Conservation (phyloP, 2,888 invertebrate species). For the Trichopria drosophilae region DNA sequence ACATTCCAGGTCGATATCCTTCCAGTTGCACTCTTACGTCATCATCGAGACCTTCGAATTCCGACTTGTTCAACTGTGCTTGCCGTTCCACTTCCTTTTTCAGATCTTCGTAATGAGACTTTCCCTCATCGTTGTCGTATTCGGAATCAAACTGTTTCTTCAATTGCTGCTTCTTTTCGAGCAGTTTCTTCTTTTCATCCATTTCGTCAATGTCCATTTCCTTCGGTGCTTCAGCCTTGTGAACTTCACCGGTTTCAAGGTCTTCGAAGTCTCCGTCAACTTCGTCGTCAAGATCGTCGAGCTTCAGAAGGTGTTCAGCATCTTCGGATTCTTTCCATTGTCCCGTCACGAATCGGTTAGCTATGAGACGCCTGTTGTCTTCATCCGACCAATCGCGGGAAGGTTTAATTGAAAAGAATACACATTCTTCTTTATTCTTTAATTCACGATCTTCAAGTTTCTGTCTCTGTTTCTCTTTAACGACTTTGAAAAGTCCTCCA, state of each 20-base stretch:
- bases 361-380: slow-evolving; percentile 69
- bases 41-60: slow-evolving; percentile 90
- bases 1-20: slow-evolving; percentile 94
- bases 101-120: slow-evolving; percentile 84
- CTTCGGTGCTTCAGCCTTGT: slow-evolving; percentile 56
- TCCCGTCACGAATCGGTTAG: slow-evolving; percentile 93
- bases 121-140: slow-evolving; percentile 84
- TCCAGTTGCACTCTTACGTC: slow-evolving; percentile 88
- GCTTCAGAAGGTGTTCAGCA: slow-evolving; percentile 78
- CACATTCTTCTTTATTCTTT: slow-evolving; percentile 72
- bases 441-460: slow-evolving; percentile 70
- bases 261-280: slow-evolving; percentile 95
- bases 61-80: slow-evolving; percentile 86
- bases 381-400: slow-evolving; percentile 68
- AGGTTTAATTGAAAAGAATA: slow-evolving; percentile 64
- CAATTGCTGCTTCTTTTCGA: slow-evolving; percentile 82
- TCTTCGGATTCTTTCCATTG: slow-evolving; percentile 91
- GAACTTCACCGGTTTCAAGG: slow-evolving; percentile 82
- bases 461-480: slow-evolving; percentile 69
- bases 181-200: slow-evolving; percentile 62
- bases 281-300: slow-evolving; percentile 79
- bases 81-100: slow-evolving; percentile 87
- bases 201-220: slow-evolving; percentile 66
- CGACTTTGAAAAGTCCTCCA: slow-evolving; percentile 83
- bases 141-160: slow-evolving; percentile 94